These are phyloP conservation scores for Spialia ferax DNA, from an alignment of 2,888 invertebrate genomes.

Conservation along the genomic window DNA sequence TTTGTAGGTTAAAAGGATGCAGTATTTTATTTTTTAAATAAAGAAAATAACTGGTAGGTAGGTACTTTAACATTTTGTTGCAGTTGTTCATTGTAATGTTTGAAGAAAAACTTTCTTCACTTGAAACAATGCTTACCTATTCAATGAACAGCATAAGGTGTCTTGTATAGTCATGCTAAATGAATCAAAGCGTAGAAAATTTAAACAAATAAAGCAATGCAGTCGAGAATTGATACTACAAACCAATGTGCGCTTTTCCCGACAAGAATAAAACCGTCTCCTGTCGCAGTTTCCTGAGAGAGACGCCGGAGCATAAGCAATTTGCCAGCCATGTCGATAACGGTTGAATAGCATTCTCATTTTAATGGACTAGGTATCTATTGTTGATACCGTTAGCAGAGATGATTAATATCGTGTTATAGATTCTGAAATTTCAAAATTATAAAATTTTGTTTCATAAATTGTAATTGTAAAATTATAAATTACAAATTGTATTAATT, in stretches of 20 bases:
- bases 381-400: slow-evolving; percentile 30
- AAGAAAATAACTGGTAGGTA: too few relatives aligned
- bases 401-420: slow-evolving; percentile 20
- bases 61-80: too few relatives aligned
- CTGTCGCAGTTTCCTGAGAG: slow-evolving; percentile 35
- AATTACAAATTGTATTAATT: too few relatives aligned
- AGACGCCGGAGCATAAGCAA: slow-evolving; percentile 38
- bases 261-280: slow-evolving; percentile 31
- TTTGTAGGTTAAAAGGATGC: too few relatives aligned
- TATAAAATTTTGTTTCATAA: too few relatives aligned
- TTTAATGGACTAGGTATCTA: slow-evolving; percentile 37
- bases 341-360: slow-evolving; percentile 37
- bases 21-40: too few relatives aligned
- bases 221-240: slow-evolving; percentile 18
- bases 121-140: not conserved
- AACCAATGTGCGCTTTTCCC: slow-evolving; percentile 22
- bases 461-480: too few relatives aligned
- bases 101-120: too few relatives aligned
- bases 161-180: too few relatives aligned
- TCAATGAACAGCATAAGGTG: too few relatives aligned
- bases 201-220: not conserved
- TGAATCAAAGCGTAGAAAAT: not conserved
- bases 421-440: too few relatives aligned
- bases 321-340: slow-evolving; percentile 38
- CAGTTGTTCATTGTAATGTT: too few relatives aligned